Evolutionary conservation across 2,113 vertebrate species (phyloP), one percentile per base, ranked within the genome.

Genomic region (Ginglymostoma cirratum): DNA sequence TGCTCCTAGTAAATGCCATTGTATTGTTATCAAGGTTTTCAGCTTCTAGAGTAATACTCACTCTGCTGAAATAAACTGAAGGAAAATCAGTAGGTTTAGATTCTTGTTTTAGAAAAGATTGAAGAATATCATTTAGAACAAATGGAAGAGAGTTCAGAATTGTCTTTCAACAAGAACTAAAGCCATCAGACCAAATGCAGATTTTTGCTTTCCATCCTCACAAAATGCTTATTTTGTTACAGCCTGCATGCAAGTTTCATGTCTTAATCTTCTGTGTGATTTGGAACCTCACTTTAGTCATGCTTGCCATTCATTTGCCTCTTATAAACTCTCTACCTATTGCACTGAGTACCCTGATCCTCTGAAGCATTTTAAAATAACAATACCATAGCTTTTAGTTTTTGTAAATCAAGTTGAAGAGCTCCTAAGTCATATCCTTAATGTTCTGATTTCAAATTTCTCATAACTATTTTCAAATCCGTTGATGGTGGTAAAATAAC

Each of bases 361-460:
- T 92, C 61, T 65, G 61, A 93, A 66, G 89, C 14, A 92, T 67
- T 93, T 38, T 34, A 2, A 93, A 83, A 83, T 38, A 21, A 65
- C n/a, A 1, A 66, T 65, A 10, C 19, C n/a, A 23, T 5, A 21
- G 17, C 30, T 38, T 65, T 34, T 66, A n/a, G n/a, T 14, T 61
- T 90, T 61, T 66, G 61, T 93, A 93, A 93, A 66, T 66, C 89
- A 66, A 93, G 66, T 66, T 66, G 89, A 93, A 66, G 61, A 93
- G 30, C 14, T 93, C n/a, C 89, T 66, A 66, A 93, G 2, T 66
- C 89, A 66, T 30, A 93, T 65, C 34, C 61, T 61, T 61, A 45
- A 38, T 93, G 89, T 34, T 38, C 61, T 8, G 34, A n/a, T 21
- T 93, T 93, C 55, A 93, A 38, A 93, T 61, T 93, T 66, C 61